A percentile compares a stretch with the other conserved stretches of the same genome.
Conservation (phyloP, 2,797 vertebrate species). For the Eulemur mongoz region DNA sequence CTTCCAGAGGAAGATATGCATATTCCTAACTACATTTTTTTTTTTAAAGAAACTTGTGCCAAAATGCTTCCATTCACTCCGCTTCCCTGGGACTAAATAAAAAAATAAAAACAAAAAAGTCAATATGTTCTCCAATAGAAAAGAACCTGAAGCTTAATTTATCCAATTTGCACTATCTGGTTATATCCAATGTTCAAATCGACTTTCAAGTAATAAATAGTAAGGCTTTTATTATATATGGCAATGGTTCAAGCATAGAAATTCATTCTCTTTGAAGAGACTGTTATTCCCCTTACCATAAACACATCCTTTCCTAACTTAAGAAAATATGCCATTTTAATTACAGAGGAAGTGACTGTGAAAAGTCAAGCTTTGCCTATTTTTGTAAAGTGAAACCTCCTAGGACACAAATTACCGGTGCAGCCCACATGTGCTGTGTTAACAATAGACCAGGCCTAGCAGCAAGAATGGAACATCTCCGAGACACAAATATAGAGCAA, state of each 20-base stretch:
- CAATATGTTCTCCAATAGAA: constrained; percentile 13
- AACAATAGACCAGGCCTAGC: constrained; percentile 64
- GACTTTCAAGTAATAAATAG: constrained; percentile 56
- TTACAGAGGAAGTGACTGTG: constrained; percentile 65
- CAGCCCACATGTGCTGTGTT: constrained; percentile 28
- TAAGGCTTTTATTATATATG: constrained; percentile 56
- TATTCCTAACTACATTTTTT: constrained; percentile 12
- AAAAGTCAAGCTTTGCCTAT: constrained; percentile 62
- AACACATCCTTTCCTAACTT: constrained; percentile 59
- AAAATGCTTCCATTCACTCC: neutral
- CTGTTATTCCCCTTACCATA: constrained; percentile 20
- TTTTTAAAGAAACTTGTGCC: neutral
- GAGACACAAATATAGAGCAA: constrained; percentile 40
- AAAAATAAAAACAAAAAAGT: neutral
- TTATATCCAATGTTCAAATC: constrained; percentile 24
- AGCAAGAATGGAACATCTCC: neutral
- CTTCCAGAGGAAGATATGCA: neutral
- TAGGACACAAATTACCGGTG: constrained; percentile 52
- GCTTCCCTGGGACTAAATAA: neutral
- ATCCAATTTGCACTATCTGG: neutral
- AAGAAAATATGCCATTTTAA: constrained; percentile 70
- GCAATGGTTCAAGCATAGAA: constrained; percentile 46
- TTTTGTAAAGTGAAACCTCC: constrained; percentile 67
- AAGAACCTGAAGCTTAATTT: constrained; percentile 47
- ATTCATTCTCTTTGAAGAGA: constrained; percentile 14